Evolutionary conservation across 2,888 invertebrate genomes (phyloP).

Genomic region (Drosophila histrio): DNA sequence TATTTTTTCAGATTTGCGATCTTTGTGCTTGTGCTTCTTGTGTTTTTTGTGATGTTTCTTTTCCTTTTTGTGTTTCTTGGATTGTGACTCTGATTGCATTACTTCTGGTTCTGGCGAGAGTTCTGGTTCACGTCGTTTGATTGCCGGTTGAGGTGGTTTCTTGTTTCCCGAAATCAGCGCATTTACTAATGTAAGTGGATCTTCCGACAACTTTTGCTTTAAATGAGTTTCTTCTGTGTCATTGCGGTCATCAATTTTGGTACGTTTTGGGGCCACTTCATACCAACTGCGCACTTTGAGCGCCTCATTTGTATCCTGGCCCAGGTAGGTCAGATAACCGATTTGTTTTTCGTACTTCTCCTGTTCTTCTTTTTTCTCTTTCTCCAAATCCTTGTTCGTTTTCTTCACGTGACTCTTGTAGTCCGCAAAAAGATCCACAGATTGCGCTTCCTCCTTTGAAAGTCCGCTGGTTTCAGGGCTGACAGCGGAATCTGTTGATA

Average conservation of each 20-base stretch:
- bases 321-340: constrained; percentile 97
- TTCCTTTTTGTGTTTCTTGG: constrained; percentile 24
- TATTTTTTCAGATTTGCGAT: constrained; percentile 35
- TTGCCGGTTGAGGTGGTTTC: constrained; percentile 10
- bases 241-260: constrained; percentile 23
- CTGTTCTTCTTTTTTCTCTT: constrained; percentile 94
- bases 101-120: not conserved
- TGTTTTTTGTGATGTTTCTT: constrained; percentile 47
- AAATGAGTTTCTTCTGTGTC: constrained; percentile 88
- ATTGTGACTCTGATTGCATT: not conserved
- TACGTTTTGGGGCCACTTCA: constrained; percentile 88
- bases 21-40: constrained; percentile 64
- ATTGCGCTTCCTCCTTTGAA: constrained; percentile 77
- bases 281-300: constrained; percentile 96
- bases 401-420: constrained; percentile 90
- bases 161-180: constrained; percentile 64
- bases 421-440: constrained; percentile 95
- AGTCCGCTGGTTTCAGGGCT: constrained; percentile 39
- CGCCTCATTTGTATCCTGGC: constrained; percentile 95
- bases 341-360: constrained; percentile 99
- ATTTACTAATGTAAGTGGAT: constrained; percentile 90
- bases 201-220: constrained; percentile 88
- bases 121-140: constrained; percentile 6
- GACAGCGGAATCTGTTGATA: not conserved
- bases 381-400: constrained; percentile 94